A percentile compares a stretch with the other conserved stretches of the same genome.
Conservation (phyloP, 2,888 invertebrate species). For the Ariolimax columbianus region DNA sequence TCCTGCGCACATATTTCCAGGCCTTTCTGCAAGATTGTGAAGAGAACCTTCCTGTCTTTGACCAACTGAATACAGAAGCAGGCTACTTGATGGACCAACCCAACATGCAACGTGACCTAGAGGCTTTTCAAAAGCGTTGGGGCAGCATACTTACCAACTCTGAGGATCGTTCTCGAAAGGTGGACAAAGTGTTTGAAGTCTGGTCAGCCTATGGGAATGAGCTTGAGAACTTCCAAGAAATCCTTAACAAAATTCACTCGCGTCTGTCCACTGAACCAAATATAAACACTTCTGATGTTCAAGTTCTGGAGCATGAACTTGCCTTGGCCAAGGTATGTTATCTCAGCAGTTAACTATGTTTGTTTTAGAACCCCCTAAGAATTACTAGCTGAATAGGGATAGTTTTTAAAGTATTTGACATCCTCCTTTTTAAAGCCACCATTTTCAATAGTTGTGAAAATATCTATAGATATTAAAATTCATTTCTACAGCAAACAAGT, state of each 20-base stretch:
- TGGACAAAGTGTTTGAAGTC: constrained; percentile 71
- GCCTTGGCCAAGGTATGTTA: constrained; percentile 71
- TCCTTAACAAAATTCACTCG: constrained; percentile 68
- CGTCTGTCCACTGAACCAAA: constrained; percentile 69
- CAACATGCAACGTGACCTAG: constrained; percentile 70
- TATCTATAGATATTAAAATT: no score
- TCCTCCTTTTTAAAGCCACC: no score
- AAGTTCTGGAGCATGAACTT: constrained; percentile 73
- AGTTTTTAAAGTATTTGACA: no score
- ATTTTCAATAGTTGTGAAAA: no score
- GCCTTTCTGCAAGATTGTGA: constrained; percentile 88
- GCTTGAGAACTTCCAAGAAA: constrained; percentile 67
- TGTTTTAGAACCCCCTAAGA: no score
- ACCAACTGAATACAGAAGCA: constrained; percentile 74
- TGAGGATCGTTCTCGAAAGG: constrained; percentile 69
- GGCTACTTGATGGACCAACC: constrained; percentile 74
- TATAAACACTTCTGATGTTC: constrained; percentile 69
- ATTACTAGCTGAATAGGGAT: no score
- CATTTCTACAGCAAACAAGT: no score
- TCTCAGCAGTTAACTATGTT: no score
- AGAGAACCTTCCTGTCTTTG: constrained; percentile 80
- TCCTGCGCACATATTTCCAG: constrained; percentile 59
- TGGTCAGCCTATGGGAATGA: constrained; percentile 73
- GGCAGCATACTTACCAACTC: constrained; percentile 65
- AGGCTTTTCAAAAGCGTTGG: constrained; percentile 72